Base-by-base conservation (phyloP, 2,888 invertebrate species). In the Danaus chrysippus region DNA sequence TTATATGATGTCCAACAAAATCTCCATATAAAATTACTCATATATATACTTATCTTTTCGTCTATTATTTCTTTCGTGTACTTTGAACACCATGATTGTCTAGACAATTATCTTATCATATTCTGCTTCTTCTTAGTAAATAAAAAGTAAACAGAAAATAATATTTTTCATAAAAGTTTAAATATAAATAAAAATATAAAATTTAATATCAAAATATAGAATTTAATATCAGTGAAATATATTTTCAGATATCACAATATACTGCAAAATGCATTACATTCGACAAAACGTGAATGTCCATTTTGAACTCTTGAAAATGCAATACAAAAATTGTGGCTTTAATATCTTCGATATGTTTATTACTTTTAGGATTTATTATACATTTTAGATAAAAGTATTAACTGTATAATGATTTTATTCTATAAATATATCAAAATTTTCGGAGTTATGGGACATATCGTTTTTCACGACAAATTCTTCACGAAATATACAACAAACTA, bases 251-350 rank as follows among this genome's bases (percentile, higher is more conserved):
- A 11, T 17, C 49, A 49, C 49, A 49, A 49, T 49, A 49, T 49
- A 49, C 15, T 49, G 11, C 49, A 49, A 49, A 49, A 49, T 49
- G 49, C 15, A 46, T 8, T 46, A 13, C 46, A 17, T 49, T 17
- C 49, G 0, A 49, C 17, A 49, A 46, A 46, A 46, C 15, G 46
- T n/a, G 49, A 17, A 49, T 49, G 49, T 49, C 49, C 49, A 49
- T 49, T 49, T 49, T 17, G 49, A 49, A 17, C 49, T 46, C 46
- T 49, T 49, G 49, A 17, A 34, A 49, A 49, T 43, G 10, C 59
- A 54, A 43, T 43, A 55, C 62, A 49, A 44, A 43, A 59, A 10
- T 57, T 59, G 59, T 49, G 49, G 54, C 11, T 23, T 34, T 41
- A 49, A 49, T 49, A 49, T 49, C 15, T 49, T 17, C 17, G 2